phyloP scores from a whole-genome alignment of 2,113 vertebrate genomes.

The Gobio gobio region DNA sequence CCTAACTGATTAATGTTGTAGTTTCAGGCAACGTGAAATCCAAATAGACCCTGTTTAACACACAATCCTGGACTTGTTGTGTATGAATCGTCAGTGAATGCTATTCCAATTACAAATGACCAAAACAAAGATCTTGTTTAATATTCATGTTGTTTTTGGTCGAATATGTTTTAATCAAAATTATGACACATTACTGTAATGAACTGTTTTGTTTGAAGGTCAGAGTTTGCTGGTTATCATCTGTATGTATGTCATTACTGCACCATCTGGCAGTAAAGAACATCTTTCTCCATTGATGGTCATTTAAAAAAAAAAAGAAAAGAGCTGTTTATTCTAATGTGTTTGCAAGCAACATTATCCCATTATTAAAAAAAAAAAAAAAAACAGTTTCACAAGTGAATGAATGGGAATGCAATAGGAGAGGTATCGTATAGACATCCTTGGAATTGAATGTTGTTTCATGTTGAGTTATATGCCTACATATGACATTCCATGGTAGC shows the following conservation, averaged over 20 bases:
- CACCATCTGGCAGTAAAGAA: neutral
- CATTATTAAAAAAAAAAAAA: neutral
- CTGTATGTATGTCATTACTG: neutral
- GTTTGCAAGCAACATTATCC: neutral
- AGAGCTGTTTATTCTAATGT: neutral
- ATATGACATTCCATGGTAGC: neutral
- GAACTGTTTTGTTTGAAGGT: neutral
- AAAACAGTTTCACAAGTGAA: neutral
- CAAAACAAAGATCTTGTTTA: neutral
- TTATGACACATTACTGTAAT: neutral
- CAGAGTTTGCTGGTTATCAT: neutral
- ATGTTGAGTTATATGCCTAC: neutral
- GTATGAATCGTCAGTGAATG: neutral
- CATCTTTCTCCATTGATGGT: neutral
- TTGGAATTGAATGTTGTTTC: neutral
- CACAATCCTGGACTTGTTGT: neutral
- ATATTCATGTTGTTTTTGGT: neutral
- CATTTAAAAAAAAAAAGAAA: neutral
- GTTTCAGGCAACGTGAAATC: neutral
- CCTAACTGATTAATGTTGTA: neutral
- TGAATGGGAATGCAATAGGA: neutral
- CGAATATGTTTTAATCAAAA: neutral
- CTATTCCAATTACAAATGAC: neutral
- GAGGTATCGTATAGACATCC: neutral
- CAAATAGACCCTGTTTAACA: neutral